Evolutionary conservation across 2,888 invertebrate species (phyloP).

Genomic region (Anthophora plumipes): DNA sequence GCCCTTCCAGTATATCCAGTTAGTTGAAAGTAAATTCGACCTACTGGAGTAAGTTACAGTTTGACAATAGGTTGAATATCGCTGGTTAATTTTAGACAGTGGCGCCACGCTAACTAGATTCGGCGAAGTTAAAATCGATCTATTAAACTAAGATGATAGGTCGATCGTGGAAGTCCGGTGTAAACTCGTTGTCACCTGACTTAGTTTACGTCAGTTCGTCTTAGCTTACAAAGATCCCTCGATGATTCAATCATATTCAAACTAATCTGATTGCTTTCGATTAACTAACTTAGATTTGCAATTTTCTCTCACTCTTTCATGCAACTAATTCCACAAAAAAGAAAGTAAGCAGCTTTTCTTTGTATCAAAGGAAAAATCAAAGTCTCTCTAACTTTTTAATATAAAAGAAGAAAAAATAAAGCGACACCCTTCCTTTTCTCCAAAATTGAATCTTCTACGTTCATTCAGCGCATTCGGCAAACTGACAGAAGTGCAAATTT

Average conservation of each 20-base stretch:
- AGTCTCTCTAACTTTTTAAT: too few species aligned
- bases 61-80: neutral
- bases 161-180: neutral
- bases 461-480: too few species aligned
- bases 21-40: neutral
- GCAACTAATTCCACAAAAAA: too few species aligned
- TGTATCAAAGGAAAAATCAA: too few species aligned
- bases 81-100: neutral
- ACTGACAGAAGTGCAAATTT: too few species aligned
- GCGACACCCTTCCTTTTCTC: too few species aligned
- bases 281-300: neutral
- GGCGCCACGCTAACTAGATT: neutral
- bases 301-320: too few species aligned
- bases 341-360: too few species aligned
- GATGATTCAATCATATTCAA: neutral
- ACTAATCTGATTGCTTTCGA: neutral
- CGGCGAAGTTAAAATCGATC: conserved; percentile 15
- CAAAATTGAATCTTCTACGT: too few species aligned
- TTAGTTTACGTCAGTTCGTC: neutral
- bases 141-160: conserved; percentile 15
- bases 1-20: neutral
- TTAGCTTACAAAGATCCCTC: neutral
- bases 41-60: neutral
- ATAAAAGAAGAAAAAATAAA: too few species aligned
- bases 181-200: conserved; percentile 11